These are phyloP conservation scores for Acyrthosiphon pisum DNA, from an alignment of 1,140 invertebrate genomes.

Conservation along the genomic window DNA sequence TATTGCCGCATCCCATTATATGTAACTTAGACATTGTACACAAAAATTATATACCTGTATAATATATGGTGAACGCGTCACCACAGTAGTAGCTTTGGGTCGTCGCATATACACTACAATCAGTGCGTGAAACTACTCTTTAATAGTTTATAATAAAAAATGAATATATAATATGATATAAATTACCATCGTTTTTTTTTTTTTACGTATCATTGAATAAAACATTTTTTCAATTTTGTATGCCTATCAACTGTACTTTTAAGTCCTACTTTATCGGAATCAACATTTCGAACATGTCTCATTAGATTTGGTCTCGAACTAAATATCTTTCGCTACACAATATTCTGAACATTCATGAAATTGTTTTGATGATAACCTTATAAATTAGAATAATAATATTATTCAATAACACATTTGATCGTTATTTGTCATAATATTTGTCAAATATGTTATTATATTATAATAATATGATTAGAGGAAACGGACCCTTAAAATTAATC, in stretches of 20 bases:
- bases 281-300: too few species aligned
- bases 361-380: not conserved
- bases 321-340: not conserved
- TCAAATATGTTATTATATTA: too few species aligned
- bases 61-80: not conserved
- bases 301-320: not conserved
- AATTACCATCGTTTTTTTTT: not conserved
- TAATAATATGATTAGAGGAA: too few species aligned
- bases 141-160: not conserved
- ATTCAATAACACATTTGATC: not conserved
- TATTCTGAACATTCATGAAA: not conserved
- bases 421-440: too few species aligned
- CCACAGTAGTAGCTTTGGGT: not conserved
- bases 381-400: not conserved
- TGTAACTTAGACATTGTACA: not conserved
- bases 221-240: not conserved
- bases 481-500: not conserved
- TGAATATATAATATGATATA: not conserved
- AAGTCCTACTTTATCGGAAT: too few species aligned
- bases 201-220: too few species aligned
- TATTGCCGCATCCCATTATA: not conserved
- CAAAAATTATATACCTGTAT: not conserved
- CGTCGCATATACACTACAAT: not conserved
- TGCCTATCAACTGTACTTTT: too few species aligned
- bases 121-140: conserved; percentile 2